phyloP scores from a whole-genome alignment of 2,113 vertebrate species.

The Egretta garzetta region DNA sequence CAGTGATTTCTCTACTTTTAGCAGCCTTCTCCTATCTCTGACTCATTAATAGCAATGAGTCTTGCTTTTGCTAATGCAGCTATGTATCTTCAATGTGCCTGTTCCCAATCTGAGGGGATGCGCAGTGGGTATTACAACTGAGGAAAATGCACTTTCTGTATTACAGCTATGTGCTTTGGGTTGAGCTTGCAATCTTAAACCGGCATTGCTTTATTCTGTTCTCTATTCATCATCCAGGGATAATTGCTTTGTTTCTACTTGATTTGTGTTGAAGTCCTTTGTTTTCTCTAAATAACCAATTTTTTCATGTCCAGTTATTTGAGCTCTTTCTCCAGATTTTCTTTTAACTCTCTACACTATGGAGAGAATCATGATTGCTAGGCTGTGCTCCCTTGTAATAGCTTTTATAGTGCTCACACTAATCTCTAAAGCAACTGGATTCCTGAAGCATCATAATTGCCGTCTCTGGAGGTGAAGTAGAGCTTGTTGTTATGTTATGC shows the following conservation, averaged over 20 bases:
- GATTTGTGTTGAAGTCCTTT: conserved; percentile 3
- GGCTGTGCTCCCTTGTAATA: conserved; percentile 67
- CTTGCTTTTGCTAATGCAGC: conserved; percentile 61
- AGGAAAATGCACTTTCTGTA: background rate
- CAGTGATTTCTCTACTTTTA: conserved; percentile 73
- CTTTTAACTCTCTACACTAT: conserved; percentile 37
- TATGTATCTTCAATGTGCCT: conserved; percentile 25
- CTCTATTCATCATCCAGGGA: conserved; percentile 48
- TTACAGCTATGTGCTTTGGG: conserved; percentile 7
- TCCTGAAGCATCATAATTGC: conserved; percentile 4
- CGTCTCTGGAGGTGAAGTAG: conserved; percentile 68
- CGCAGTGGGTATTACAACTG: background rate
- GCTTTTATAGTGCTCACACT: conserved; percentile 22
- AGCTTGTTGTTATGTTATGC: conserved; percentile 33
- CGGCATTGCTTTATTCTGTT: conserved; percentile 42
- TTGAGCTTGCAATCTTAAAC: conserved; percentile 26
- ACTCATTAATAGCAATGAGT: conserved; percentile 67
- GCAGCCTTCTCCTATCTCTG: conserved; percentile 79
- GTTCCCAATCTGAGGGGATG: background rate
- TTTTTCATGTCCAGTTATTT: conserved; percentile 5
- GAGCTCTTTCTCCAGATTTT: conserved; percentile 61
- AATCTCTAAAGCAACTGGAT: conserved; percentile 45
- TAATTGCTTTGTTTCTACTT: conserved; percentile 24
- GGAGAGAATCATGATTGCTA: conserved; percentile 76
- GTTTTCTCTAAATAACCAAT: conserved; percentile 44